Evolutionary conservation across 2,113 vertebrate species (phyloP).

Genomic region (Lipotes vexillifer): DNA sequence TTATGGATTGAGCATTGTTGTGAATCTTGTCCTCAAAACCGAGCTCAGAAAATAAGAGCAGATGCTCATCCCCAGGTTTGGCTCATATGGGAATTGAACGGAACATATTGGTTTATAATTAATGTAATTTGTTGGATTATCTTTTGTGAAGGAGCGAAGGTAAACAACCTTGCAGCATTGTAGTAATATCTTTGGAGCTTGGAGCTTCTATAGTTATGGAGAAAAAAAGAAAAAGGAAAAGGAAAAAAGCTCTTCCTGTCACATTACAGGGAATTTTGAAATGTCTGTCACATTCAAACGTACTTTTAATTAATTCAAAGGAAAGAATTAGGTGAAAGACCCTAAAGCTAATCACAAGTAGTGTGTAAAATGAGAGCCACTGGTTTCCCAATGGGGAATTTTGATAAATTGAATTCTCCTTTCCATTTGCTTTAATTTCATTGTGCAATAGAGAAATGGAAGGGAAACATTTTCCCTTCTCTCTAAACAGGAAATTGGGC

Average conservation of each 20-base stretch:
- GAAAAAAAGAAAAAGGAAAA: neutral
- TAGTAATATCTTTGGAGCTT: constrained; percentile 77
- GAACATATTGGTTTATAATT: constrained; percentile 99
- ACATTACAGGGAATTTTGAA: constrained; percentile 71
- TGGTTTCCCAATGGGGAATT: constrained; percentile 76
- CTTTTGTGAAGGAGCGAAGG: constrained; percentile 93
- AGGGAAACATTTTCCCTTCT: constrained; percentile 44
- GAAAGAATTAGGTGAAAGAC: constrained; percentile 79
- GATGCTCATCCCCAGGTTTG: constrained; percentile 94
- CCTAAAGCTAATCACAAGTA: constrained; percentile 80
- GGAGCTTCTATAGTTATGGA: constrained; percentile 68
- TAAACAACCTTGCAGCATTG: constrained; percentile 87
- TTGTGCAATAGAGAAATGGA: constrained; percentile 48
- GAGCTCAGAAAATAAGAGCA: constrained; percentile 91
- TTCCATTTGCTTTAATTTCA: constrained; percentile 70
- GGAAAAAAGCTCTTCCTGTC: constrained; percentile 65
- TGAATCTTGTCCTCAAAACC: constrained; percentile 89
- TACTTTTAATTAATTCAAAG: constrained; percentile 83
- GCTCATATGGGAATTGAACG: constrained; percentile 90
- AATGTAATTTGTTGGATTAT: constrained; percentile 98
- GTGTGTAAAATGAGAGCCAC: constrained; percentile 72
- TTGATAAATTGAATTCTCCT: constrained; percentile 73
- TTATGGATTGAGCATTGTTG: constrained; percentile 90
- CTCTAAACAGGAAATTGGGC: constrained; percentile 47
- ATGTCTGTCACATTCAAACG: constrained; percentile 79